Conservation (phyloP, 2,888 invertebrate genomes). For the Argyresthia albistria region DNA sequence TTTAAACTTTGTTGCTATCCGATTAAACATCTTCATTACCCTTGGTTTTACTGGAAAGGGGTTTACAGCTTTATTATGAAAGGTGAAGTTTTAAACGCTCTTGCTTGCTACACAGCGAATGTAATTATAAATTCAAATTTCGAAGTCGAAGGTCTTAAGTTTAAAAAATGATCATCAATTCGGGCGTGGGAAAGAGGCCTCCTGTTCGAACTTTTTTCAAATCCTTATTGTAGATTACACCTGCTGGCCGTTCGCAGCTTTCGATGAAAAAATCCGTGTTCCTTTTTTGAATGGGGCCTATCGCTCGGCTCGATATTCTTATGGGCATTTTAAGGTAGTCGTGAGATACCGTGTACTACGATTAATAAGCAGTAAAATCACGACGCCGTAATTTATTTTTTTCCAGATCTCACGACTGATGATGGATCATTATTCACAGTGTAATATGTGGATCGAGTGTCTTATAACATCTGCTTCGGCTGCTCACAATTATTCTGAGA, state of each 20-base stretch:
- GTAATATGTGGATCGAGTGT: slow-evolving; percentile 2
- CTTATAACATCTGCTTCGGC: slow-evolving; percentile 3
- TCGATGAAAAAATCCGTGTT: slow-evolving; percentile 39
- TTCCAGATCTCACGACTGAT: slow-evolving; percentile 46
- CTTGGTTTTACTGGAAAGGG: too few relatives aligned
- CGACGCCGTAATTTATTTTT: slow-evolving; percentile 50
- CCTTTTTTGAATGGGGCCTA: slow-evolving; percentile 52
- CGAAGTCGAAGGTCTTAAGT: not conserved
- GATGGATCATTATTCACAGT: slow-evolving; percentile 61
- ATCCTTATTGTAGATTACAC: slow-evolving; percentile 57
- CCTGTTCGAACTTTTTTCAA: slow-evolving; percentile 63
- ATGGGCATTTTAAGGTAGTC: slow-evolving; percentile 56
- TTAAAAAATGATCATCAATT: slow-evolving; percentile 3
- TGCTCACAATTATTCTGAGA: slow-evolving; percentile 26
- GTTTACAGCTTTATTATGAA: not conserved
- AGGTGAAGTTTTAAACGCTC: not conserved
- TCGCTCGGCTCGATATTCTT: slow-evolving; percentile 44
- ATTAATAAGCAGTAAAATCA: slow-evolving; percentile 68
- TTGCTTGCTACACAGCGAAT: not conserved
- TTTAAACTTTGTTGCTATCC: too few relatives aligned
- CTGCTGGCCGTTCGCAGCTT: slow-evolving; percentile 63
- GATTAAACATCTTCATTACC: too few relatives aligned
- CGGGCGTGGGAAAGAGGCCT: slow-evolving; percentile 69
- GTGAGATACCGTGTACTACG: slow-evolving; percentile 63
- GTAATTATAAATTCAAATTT: not conserved